Base-by-base conservation (phyloP, 2,888 invertebrate genomes). In the Amiota communis region DNA sequence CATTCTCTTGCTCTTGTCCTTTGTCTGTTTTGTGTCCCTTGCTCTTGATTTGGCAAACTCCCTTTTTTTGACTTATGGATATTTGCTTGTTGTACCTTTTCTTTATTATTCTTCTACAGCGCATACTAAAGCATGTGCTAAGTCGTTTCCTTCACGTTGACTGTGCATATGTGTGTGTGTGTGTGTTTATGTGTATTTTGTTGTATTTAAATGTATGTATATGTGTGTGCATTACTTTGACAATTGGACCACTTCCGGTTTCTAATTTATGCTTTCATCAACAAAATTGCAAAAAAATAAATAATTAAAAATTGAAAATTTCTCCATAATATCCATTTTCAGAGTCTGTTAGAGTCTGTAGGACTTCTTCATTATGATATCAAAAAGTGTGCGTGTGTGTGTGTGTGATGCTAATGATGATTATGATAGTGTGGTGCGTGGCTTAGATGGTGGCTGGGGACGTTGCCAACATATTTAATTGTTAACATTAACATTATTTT, bases 401-500 rank as follows among this genome's bases (percentile, higher is more conserved):
- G 12, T 4, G n/a, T 53, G 6, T 53, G 53, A 1, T 36, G 36
- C 2, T 36, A 6, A 36, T 36, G 76, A 70, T 53, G 57, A 59
- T 36, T 36, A 36, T 36, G 36, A 36, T 36, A 36, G 36, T 36
- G 36, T 36, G 2, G 36, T 36, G 36, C 36, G 36, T 4, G 36
- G 8, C 36, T 36, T 4, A 36, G 36, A 36, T 36, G 36, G 36
- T 6, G 36, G 36, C 6, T 36, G 36, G 36, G 36, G 36, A 36
- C 8, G 36, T 36, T 36, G 36, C 36, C 36, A 36, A 36, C 74
- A 72, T 79, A 74, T 76, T 80, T 82, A 81, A 81, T 81, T 80
- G 79, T 77, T 75, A 76, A 76, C 78, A 78, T 80, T 76, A 79
- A 78, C 75, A 81, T 81, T 81, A 81, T 78, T 77, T 75, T 74